phyloP scores from a whole-genome alignment of 1,140 invertebrate species.

The Orius laevigatus region DNA sequence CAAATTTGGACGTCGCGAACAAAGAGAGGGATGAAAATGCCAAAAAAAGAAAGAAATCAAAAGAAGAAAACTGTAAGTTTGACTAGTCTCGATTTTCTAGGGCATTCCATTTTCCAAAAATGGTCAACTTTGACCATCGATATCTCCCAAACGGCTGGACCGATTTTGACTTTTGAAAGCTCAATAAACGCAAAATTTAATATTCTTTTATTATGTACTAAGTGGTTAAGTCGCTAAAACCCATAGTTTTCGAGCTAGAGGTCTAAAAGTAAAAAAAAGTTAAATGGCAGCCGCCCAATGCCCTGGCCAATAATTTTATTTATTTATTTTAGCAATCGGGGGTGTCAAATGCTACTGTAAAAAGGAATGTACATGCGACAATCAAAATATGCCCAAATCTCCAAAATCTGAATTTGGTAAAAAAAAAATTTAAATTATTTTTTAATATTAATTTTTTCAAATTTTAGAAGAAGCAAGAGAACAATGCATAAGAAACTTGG shows the following conservation, averaged over 20 bases:
- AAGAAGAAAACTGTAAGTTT: not conserved
- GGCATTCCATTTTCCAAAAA: too few relatives aligned
- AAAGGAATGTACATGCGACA: slow-evolving; percentile 14
- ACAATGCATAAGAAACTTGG: too few relatives aligned
- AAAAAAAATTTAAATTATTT: not conserved
- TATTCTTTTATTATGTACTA: too few relatives aligned
- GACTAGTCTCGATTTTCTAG: too few relatives aligned
- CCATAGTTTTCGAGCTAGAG: too few relatives aligned
- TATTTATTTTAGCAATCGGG: slow-evolving; percentile 6
- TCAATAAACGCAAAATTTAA: slow-evolving; percentile 8
- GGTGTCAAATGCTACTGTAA: slow-evolving; percentile 19
- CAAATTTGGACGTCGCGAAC: not conserved
- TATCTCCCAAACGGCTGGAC: too few relatives aligned
- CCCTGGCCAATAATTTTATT: too few relatives aligned
- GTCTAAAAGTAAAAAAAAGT: too few relatives aligned
- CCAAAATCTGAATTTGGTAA: slow-evolving; percentile 1
- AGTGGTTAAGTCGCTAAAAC: too few relatives aligned
- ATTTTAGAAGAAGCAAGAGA: not conserved
- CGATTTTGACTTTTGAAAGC: too few relatives aligned
- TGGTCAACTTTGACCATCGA: too few relatives aligned
- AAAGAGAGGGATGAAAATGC: slow-evolving; percentile 4
- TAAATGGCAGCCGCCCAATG: too few relatives aligned
- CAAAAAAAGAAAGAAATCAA: slow-evolving; percentile 6
- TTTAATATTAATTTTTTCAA: not conserved
- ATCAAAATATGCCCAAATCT: slow-evolving; percentile 1